Percentiles rank a stretch among this genome's conserved stretches.
Conservation (phyloP, 1,140 invertebrate species). For the Drosophila burlai region DNA sequence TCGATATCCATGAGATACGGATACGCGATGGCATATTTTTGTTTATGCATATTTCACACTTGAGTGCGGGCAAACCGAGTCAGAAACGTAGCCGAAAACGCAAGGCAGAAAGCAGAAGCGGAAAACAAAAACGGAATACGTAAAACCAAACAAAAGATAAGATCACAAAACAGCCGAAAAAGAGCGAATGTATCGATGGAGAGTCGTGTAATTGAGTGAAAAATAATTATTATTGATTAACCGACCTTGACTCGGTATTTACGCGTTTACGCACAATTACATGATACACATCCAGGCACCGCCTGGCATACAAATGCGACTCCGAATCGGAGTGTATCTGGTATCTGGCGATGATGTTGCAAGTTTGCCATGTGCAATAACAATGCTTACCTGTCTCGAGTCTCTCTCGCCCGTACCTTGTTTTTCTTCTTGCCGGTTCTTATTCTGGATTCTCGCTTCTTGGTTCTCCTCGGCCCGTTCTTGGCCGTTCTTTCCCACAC, state of each 20-base stretch:
- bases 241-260: constrained; percentile 83
- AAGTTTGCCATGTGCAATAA: constrained; percentile 50
- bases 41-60: constrained; percentile 76
- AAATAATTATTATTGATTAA: constrained; percentile 84
- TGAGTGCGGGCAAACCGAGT: constrained; percentile 51
- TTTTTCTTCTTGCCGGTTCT: constrained; percentile 20
- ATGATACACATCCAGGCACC: constrained; percentile 38
- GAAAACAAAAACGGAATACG: constrained; percentile 7
- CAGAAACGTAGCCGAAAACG: constrained; percentile 31
- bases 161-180: constrained; percentile 37
- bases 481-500: constrained; percentile 43
- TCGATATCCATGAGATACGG: constrained; percentile 64
- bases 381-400: constrained; percentile 54
- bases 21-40: constrained; percentile 66
- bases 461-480: constrained; percentile 6
- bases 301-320: constrained; percentile 34
- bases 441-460: constrained; percentile 7
- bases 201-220: constrained; percentile 77
- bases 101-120: constrained; percentile 13
- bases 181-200: constrained; percentile 38
- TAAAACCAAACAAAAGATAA: constrained; percentile 36
- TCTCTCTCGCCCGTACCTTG: not conserved
- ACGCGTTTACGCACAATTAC: constrained; percentile 82
- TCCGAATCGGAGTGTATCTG: constrained; percentile 8
- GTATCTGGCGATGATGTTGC: constrained; percentile 68